Percentiles rank a stretch among this genome's conserved stretches.
Conservation (phyloP, 2,888 invertebrate species). For the Hirtodrosophila alboralis region DNA sequence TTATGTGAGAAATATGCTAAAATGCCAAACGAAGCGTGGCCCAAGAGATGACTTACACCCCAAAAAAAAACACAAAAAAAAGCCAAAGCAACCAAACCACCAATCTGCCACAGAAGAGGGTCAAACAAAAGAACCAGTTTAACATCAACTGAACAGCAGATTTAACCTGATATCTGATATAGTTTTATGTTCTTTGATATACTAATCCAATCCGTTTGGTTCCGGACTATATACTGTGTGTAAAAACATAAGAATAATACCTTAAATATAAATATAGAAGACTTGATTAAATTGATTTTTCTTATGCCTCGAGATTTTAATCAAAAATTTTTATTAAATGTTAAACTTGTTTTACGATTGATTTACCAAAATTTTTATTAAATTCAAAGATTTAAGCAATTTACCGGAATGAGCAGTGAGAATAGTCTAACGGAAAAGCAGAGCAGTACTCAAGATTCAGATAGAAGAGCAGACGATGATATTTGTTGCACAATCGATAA, state of each 20-base stretch:
- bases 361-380: constrained; percentile 3
- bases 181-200: background rate
- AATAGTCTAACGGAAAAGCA: background rate
- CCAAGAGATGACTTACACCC: constrained; percentile 10
- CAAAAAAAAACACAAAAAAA: constrained; percentile 21
- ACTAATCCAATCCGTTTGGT: background rate
- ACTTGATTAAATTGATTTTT: background rate
- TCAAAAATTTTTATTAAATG: constrained; percentile 32
- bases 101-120: constrained; percentile 46
- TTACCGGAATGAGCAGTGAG: constrained; percentile 16
- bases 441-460: background rate
- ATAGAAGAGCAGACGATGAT: background rate
- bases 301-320: constrained; percentile 9
- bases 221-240: background rate
- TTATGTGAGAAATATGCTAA: constrained; percentile 79
- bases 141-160: constrained; percentile 1
- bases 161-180: constrained; percentile 2
- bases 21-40: constrained; percentile 68
- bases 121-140: constrained; percentile 48
- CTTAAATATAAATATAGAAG: background rate
- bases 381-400: background rate
- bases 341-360: constrained; percentile 4
- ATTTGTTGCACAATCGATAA: background rate
- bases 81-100: constrained; percentile 36
- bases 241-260: background rate